Percentiles rank a stretch among this genome's conserved stretches.
Conservation (phyloP, 2,888 invertebrate genomes). For the Craniophora ligustri region DNA sequence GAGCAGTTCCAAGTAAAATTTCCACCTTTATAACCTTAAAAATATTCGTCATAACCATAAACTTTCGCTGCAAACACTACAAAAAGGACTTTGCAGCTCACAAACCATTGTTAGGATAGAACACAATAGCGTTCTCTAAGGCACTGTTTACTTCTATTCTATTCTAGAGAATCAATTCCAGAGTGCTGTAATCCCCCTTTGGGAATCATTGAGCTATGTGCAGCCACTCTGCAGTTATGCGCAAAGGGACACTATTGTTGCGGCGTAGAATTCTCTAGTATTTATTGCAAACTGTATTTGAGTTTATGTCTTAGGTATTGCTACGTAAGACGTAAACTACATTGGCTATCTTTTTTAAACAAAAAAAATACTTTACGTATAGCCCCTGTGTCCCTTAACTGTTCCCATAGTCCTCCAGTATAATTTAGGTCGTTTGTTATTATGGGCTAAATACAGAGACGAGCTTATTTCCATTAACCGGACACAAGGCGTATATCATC, state of each 20-base stretch:
- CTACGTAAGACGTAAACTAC: too few relatives aligned
- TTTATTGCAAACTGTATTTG: constrained; percentile 9
- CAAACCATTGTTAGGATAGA: constrained; percentile 59
- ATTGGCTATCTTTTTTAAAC: too few relatives aligned
- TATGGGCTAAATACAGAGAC: too few relatives aligned
- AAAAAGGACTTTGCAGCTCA: constrained; percentile 59
- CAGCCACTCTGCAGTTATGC: constrained; percentile 47
- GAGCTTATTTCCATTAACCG: too few relatives aligned
- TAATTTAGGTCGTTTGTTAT: too few relatives aligned
- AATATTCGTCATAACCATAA: constrained; percentile 42
- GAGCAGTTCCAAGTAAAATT: constrained; percentile 24
- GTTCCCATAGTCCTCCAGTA: too few relatives aligned
- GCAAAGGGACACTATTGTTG: constrained; percentile 52
- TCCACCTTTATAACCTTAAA: constrained; percentile 32
- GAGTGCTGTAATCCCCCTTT: constrained; percentile 58
- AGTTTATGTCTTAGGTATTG: constrained; percentile 1
- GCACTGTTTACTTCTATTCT: constrained; percentile 65
- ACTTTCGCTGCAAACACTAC: constrained; percentile 39
- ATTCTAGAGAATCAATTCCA: constrained; percentile 66
- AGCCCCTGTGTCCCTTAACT: too few relatives aligned
- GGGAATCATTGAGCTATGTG: constrained; percentile 60
- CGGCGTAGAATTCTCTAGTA: constrained; percentile 23
- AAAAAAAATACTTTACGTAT: too few relatives aligned
- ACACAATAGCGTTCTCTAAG: constrained; percentile 63
- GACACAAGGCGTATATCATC: too few relatives aligned